These are phyloP conservation scores for Taeniopygia guttata DNA, from an alignment of 2,797 vertebrate genomes.

Conservation along the genomic window DNA sequence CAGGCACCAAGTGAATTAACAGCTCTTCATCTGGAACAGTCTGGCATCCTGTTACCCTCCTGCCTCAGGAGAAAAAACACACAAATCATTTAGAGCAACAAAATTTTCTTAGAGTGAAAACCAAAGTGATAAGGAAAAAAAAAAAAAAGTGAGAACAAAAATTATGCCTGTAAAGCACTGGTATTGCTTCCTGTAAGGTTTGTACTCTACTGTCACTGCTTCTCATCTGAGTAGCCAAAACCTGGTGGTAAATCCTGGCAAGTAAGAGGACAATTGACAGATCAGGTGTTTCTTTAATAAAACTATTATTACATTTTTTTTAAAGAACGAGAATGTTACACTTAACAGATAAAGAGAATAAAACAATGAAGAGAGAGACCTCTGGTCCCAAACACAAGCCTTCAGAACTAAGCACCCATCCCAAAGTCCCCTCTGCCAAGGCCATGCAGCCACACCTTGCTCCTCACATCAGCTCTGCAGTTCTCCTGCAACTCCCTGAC, in stretches of 20 bases:
- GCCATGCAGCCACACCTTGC: not conserved
- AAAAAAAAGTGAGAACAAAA: not conserved
- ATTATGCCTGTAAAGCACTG: not conserved
- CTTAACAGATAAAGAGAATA: accelerated
- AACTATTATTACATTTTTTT: not conserved
- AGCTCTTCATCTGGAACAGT: not conserved
- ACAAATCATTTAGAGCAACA: not conserved
- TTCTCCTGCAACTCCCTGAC: not conserved
- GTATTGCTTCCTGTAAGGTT: not conserved
- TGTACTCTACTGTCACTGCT: not conserved
- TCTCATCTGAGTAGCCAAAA: not conserved
- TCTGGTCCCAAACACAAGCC: not conserved
- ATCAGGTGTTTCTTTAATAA: not conserved
- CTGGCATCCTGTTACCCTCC: not conserved
- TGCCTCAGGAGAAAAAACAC: not conserved
- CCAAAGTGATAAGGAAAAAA: not conserved
- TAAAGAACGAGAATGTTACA: not conserved
- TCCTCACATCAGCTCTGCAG: not conserved
- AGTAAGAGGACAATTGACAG: accelerated
- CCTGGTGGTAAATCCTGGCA: not conserved
- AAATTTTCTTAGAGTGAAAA: not conserved
- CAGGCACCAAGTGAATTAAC: not conserved
- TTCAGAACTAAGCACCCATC: not conserved
- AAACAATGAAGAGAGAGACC: not conserved
- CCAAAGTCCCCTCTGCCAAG: not conserved